Conservation (phyloP, 2,888 invertebrate species). For the Maniola hyperantus region DNA sequence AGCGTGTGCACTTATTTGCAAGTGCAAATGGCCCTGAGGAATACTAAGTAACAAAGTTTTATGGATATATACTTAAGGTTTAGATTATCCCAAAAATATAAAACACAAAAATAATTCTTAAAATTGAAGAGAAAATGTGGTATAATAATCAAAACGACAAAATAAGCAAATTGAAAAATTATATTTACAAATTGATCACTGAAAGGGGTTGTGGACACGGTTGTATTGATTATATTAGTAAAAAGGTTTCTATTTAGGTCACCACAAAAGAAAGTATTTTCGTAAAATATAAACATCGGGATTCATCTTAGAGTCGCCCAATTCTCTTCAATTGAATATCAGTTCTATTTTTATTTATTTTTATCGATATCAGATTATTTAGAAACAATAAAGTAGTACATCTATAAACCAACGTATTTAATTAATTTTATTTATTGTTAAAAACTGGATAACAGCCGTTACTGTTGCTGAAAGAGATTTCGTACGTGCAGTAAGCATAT, state of each 20-base stretch:
- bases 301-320: background rate
- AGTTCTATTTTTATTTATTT: background rate
- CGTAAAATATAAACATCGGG: conserved; percentile 3
- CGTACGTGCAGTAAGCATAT: too few relatives aligned
- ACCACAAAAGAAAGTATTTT: background rate
- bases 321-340: background rate
- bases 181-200: conserved; percentile 21
- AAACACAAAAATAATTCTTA: conserved; percentile 1
- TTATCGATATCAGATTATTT: background rate
- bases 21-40: too few relatives aligned
- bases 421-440: too few relatives aligned
- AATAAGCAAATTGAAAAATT: conserved; percentile 19
- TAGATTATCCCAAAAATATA: too few relatives aligned
- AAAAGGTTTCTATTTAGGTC: background rate
- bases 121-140: background rate
- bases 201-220: conserved; percentile 8
- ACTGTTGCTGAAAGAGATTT: too few relatives aligned
- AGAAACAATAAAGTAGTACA: background rate
- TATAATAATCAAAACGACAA: background rate
- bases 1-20: too few relatives aligned
- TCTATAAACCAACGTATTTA: too few relatives aligned
- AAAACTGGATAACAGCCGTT: too few relatives aligned
- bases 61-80: too few relatives aligned
- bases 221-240: conserved; percentile 18
- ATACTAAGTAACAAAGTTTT: too few relatives aligned